A percentile compares a stretch with the other conserved stretches of the same genome.
These are phyloP conservation scores for Coccyzus lansbergi DNA, from an alignment of 2,797 vertebrate genomes.

Conservation along the genomic window DNA sequence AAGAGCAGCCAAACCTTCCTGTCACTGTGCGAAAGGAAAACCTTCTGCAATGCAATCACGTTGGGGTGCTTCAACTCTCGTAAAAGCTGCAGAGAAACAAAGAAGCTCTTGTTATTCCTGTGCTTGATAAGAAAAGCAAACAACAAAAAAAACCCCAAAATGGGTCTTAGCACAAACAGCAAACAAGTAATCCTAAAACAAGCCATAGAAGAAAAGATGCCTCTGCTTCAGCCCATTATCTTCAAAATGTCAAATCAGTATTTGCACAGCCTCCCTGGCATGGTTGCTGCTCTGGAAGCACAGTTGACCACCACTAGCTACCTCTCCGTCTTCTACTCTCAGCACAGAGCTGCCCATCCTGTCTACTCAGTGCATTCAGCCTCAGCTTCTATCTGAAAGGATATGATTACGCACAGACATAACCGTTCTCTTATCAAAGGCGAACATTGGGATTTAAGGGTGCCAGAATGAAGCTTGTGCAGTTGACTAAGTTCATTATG, in stretches of 20 bases:
- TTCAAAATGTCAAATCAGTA: neutral
- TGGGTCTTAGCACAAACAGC: neutral
- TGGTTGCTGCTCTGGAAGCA: neutral
- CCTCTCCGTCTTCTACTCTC: neutral
- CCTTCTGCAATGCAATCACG: constrained; percentile 97
- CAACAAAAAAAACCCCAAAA: neutral
- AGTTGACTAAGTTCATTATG: neutral
- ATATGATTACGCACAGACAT: neutral
- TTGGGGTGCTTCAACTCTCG: constrained; percentile 96
- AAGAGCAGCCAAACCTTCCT: constrained; percentile 98
- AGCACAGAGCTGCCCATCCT: neutral
- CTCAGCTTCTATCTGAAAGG: neutral
- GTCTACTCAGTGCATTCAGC: neutral
- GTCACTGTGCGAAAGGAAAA: constrained; percentile 98
- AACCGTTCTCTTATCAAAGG: neutral
- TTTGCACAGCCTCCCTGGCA: rapidly evolving
- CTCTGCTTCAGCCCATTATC: neutral
- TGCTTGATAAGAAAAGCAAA: neutral
- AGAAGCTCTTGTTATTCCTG: constrained; percentile 21
- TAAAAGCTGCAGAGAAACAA: constrained; percentile 86
- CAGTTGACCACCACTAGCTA: neutral
- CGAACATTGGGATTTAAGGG: neutral
- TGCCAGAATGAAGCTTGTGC: neutral
- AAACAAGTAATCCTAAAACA: neutral
- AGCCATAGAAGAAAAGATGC: neutral